phyloP scores from a whole-genome alignment of 2,797 vertebrate species.

The Siniperca obscura region DNA sequence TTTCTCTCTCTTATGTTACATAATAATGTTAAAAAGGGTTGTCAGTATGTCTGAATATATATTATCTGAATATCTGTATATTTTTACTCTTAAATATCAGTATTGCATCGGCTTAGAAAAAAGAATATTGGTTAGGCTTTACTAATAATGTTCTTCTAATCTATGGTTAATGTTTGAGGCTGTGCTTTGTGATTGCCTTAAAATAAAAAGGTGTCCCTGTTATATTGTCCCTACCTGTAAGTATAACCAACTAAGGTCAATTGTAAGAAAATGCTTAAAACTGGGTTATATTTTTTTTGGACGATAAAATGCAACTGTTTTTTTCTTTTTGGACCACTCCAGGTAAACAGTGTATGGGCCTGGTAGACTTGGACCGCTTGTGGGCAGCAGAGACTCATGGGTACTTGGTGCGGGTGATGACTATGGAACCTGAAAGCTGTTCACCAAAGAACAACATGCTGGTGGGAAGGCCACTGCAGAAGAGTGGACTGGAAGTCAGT shows the following conservation, averaged over 20 bases:
- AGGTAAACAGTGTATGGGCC: slow-evolving; percentile 95
- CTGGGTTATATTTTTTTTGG: background rate
- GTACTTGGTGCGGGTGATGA: slow-evolving; percentile 91
- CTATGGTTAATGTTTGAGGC: background rate
- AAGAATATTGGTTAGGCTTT: background rate
- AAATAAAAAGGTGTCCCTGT: background rate
- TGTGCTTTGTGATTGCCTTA: background rate
- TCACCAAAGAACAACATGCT: slow-evolving; percentile 99
- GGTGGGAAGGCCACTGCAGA: slow-evolving; percentile 80
- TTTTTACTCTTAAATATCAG: too few species aligned
- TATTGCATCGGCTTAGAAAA: background rate
- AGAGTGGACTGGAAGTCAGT: slow-evolving; percentile 14
- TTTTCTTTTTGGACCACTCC: slow-evolving; percentile 7
- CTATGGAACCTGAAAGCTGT: slow-evolving; percentile 97
- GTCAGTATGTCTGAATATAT: background rate
- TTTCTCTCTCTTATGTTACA: background rate
- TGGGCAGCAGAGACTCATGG: slow-evolving; percentile 90
- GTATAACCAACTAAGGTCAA: background rate
- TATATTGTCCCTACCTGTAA: background rate
- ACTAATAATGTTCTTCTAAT: background rate
- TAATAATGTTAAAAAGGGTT: background rate
- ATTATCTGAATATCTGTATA: background rate
- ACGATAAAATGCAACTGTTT: background rate
- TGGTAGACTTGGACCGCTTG: slow-evolving; percentile 96
- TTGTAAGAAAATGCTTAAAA: background rate